Evolutionary conservation across 2,113 vertebrate genomes (phyloP).

Genomic region (Crotophaga sulcirostris): DNA sequence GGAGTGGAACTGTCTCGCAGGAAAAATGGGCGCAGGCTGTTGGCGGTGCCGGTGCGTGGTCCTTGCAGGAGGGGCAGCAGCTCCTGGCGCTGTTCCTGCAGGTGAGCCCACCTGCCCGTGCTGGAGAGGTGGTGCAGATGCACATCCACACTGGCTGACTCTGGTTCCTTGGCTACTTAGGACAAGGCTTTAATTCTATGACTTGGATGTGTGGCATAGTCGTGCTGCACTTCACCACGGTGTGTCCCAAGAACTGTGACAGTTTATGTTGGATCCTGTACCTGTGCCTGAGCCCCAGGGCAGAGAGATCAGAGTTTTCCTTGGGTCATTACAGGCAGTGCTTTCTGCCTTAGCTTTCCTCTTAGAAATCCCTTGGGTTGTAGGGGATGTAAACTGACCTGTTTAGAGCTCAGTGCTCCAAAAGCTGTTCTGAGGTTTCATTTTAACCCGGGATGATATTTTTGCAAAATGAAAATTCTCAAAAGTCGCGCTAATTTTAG

Average conservation of each 20-base stretch:
- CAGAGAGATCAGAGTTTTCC: neutral
- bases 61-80: neutral
- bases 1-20: neutral
- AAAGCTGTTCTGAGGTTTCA: constrained; percentile 11
- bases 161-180: neutral
- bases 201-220: neutral
- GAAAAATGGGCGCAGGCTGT: neutral
- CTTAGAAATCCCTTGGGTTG: neutral
- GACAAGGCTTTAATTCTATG: neutral
- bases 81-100: rapidly evolving
- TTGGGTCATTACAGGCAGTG: neutral
- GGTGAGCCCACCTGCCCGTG: rapidly evolving
- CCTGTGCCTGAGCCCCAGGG: neutral
- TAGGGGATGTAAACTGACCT: neutral
- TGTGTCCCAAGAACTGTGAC: neutral
- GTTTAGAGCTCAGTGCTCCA: neutral
- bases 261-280: neutral
- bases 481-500: constrained; percentile 32
- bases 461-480: constrained; percentile 41
- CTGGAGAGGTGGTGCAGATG: rapidly evolving
- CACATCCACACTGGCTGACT: rapidly evolving
- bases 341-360: neutral
- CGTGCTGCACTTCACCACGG: neutral
- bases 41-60: rapidly evolving
- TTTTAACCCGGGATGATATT: constrained; percentile 2